Conservation (phyloP, 2,797 vertebrate species). For the Danio tinwini region DNA sequence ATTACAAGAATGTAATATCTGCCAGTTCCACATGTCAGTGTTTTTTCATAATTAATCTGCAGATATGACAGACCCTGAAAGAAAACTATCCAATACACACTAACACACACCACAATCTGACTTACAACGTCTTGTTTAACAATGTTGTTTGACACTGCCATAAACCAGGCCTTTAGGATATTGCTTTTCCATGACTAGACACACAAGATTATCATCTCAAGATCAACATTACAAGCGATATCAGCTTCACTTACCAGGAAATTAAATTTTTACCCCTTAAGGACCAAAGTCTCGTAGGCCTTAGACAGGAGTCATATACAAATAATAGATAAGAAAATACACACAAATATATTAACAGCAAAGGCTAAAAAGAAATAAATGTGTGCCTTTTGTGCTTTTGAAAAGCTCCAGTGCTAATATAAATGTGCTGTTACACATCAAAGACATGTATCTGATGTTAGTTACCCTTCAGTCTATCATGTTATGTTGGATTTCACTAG, state of each 20-base stretch:
- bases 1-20: slow-evolving; percentile 62
- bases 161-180: slow-evolving; percentile 16
- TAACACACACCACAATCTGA: background rate
- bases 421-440: too few species aligned
- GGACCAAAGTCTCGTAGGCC: slow-evolving; percentile 13
- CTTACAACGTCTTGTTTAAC: slow-evolving; percentile 8
- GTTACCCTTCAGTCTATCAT: too few species aligned
- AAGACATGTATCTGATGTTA: background rate
- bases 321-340: background rate
- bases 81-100: background rate
- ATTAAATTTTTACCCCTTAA: slow-evolving; percentile 60
- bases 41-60: slow-evolving; percentile 64
- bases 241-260: slow-evolving; percentile 62
- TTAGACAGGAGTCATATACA: background rate
- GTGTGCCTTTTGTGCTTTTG: background rate
- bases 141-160: background rate
- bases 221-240: slow-evolving; percentile 59
- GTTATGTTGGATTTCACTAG: too few species aligned
- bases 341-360: background rate
- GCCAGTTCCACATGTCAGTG: slow-evolving; percentile 57
- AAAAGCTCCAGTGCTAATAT: background rate
- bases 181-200: slow-evolving; percentile 28
- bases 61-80: slow-evolving; percentile 53
- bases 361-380: background rate
- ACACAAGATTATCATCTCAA: slow-evolving; percentile 22